These are phyloP conservation scores for Halocaridina rubra DNA, from an alignment of 2,888 invertebrate genomes.

Conservation along the genomic window DNA sequence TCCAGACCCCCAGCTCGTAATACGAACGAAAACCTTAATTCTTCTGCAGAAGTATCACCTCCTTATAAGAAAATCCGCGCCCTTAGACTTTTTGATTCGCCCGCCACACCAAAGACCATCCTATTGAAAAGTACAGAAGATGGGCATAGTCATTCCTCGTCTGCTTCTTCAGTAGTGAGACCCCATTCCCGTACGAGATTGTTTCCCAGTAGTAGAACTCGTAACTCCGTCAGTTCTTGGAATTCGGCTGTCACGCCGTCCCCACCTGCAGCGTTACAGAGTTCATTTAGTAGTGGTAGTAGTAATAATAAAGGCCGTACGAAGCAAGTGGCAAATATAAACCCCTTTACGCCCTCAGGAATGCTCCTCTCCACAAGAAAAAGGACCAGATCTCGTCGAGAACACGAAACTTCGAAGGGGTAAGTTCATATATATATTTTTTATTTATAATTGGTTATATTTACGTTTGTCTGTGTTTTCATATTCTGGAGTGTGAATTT, in stretches of 20 bases:
- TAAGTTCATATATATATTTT: no score
- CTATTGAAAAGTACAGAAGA: slow-evolving; percentile 50
- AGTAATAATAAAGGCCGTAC: not conserved
- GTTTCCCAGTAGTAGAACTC: slow-evolving; percentile 5
- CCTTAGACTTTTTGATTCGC: slow-evolving; percentile 59
- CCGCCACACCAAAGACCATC: slow-evolving; percentile 63
- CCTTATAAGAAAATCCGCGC: slow-evolving; percentile 62
- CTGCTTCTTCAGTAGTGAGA: not conserved
- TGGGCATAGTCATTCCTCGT: not conserved
- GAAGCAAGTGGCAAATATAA: slow-evolving; percentile 58
- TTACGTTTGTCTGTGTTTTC: no score
- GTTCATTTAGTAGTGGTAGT: not conserved
- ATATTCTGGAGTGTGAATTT: no score
- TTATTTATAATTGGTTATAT: no score
- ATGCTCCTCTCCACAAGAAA: slow-evolving; percentile 52
- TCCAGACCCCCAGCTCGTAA: slow-evolving; percentile 14
- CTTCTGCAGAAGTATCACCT: slow-evolving; percentile 37
- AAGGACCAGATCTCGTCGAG: slow-evolving; percentile 39
- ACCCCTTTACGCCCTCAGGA: slow-evolving; percentile 63
- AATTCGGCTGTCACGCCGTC: not conserved
- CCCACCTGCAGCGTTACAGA: not conserved
- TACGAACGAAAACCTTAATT: not conserved
- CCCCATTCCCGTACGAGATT: slow-evolving; percentile 26
- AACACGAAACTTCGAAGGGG: not conserved
- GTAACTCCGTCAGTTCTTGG: not conserved